Base-by-base conservation (phyloP, 1,140 invertebrate genomes). In the Heterodera schachtii region DNA sequence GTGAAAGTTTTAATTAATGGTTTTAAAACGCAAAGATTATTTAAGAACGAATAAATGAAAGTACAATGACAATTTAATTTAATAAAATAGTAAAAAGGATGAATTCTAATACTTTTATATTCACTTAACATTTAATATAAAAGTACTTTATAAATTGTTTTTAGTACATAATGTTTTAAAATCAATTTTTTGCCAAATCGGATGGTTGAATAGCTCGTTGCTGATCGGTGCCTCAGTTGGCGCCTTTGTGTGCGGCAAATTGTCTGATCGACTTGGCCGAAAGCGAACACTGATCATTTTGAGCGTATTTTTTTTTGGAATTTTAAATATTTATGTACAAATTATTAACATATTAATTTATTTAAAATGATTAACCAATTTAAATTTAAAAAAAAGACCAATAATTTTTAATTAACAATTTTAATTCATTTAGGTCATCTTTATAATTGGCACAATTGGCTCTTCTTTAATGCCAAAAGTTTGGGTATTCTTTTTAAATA, bases 171-270 rank as follows among this genome's bases (percentile, higher is more conserved):
- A 31, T 31, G 31, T 31, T 31, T 31, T 31, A 31, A 31, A 31
- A 31, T 31, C 0, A 31, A 31, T 31, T 31, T 31, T 31, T 31
- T 0, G 31, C 31, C 31, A 31, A 31, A 31, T 31, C 31, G 31
- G 1, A 31, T 31, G 31, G 31, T 31, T n/a, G n/a, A n/a, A n/a
- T n/a, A 78, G 77, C 70, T 78, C 77, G 13, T 46, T 78, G 70
- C 49, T 78, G 70, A 78, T 78, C 43, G 77, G 77, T 44, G 77
- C 77, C 21, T 13, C 77, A 31, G 19, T 78, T 78, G 77, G 77
- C 5, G 66, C 77, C 6, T 69, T 78, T 64, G 43, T 78, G 44
- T n/a, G 57, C 21, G 77, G 77, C 0, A 46, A 78, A 69, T 11
- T 78, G 21, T 52, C 77, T 31, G 77, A 78, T 46, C 46, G 77